A percentile compares a stretch with the other conserved stretches of the same genome.
Conservation (phyloP, 2,888 invertebrate species). For the Epiblema foenella region DNA sequence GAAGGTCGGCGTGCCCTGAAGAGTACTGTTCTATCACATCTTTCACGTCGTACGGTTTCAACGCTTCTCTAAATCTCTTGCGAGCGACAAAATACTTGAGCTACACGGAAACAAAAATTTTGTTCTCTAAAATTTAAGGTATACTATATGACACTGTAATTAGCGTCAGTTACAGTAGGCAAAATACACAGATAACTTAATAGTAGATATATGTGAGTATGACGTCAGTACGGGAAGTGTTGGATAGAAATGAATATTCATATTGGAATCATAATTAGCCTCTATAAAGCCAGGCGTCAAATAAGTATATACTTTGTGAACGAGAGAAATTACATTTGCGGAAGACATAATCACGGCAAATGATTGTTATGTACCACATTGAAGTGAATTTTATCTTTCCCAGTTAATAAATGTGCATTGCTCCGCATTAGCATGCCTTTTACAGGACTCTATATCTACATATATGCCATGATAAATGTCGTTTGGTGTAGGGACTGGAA, state of each 20-base stretch:
- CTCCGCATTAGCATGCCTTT: background rate
- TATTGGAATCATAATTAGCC: slow-evolving; percentile 4
- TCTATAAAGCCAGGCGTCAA: slow-evolving; percentile 1
- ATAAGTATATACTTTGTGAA: background rate
- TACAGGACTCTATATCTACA: background rate
- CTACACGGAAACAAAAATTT: slow-evolving; percentile 84
- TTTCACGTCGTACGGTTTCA: slow-evolving; percentile 97
- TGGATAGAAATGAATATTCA: slow-evolving; percentile 23
- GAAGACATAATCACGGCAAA: background rate
- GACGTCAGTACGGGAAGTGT: slow-evolving; percentile 12
- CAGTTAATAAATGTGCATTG: background rate
- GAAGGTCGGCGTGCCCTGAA: slow-evolving; percentile 94
- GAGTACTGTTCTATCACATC: slow-evolving; percentile 97
- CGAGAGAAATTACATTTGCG: background rate
- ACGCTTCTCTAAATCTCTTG: slow-evolving; percentile 95
- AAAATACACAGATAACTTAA: slow-evolving; percentile 14
- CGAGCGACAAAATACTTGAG: slow-evolving; percentile 96
- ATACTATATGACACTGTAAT: slow-evolving; percentile 29
- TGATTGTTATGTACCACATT: background rate
- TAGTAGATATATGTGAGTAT: slow-evolving; percentile 16
- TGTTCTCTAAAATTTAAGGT: slow-evolving; percentile 57
- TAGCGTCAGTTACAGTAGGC: background rate
- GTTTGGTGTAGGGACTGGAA: no score
- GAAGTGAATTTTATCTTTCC: background rate
- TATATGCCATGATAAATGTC: background rate